Conservation (phyloP, 1,140 invertebrate genomes). For the Rhagoletis pomonella region DNA sequence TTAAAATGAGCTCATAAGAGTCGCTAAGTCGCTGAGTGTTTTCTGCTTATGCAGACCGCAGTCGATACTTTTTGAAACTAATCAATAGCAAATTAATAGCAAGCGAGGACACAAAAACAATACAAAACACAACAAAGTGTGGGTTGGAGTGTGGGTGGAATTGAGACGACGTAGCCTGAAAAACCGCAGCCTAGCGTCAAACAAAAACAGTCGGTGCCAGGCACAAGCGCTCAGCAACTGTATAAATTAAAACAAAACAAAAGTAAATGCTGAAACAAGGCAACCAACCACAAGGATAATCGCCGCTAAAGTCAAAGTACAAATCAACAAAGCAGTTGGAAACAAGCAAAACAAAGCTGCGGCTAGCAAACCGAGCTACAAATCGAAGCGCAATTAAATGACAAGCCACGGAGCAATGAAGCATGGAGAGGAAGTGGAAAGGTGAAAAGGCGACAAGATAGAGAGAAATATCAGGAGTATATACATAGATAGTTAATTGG, state of each 20-base stretch:
- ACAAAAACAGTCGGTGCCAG: neutral
- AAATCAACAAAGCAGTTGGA: neutral
- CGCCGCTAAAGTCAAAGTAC: neutral
- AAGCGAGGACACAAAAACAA: conserved; percentile 20
- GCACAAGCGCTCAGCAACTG: neutral
- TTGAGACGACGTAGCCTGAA: neutral
- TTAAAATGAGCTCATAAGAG: conserved; percentile 2
- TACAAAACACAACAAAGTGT: neutral
- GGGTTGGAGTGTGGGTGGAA: conserved; percentile 17
- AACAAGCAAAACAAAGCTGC: conserved; percentile 7
- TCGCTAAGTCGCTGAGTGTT: conserved; percentile 2
- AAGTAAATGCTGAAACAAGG: neutral
- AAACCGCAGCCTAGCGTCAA: neutral
- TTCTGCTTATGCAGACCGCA: neutral
- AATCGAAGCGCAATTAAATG: conserved; percentile 10
- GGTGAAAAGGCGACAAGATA: neutral
- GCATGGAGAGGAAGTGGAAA: neutral
- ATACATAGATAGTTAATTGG: neutral
- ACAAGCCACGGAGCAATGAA: neutral
- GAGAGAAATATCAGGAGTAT: neutral
- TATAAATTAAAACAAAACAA: neutral
- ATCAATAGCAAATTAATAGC: conserved; percentile 56
- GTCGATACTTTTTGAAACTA: conserved; percentile 55
- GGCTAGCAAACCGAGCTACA: neutral
- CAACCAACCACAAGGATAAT: conserved; percentile 36